Percentiles rank a stretch among this genome's conserved stretches.
Evolutionary conservation across 2,797 vertebrate genomes (phyloP).

Genomic region (Anniella stebbinsi): DNA sequence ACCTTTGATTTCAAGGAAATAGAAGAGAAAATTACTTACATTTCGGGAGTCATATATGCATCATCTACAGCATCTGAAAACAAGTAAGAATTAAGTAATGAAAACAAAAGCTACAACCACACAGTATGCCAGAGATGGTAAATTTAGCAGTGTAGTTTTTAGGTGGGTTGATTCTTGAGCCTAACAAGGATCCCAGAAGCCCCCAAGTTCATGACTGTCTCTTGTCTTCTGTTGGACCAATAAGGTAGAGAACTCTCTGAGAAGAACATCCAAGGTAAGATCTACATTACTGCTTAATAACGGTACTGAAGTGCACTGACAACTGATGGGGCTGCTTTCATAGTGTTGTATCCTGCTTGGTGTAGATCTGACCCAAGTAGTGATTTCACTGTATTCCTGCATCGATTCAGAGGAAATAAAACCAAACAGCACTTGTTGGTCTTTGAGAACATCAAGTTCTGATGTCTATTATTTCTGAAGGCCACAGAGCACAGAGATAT

Average conservation of each 20-base stretch:
- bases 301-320: too few relatives aligned
- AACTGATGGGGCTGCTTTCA: too few relatives aligned
- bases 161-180: not conserved
- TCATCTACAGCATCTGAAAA: constrained; percentile 71
- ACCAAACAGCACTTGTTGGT: not conserved
- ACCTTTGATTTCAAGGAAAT: not conserved
- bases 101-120: not conserved
- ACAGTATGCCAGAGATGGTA: not conserved
- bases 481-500: not conserved
- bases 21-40: constrained; percentile 68
- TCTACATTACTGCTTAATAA: too few relatives aligned
- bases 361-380: too few relatives aligned
- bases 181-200: not conserved
- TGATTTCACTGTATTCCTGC: not conserved
- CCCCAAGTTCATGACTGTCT: not conserved
- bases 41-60: constrained; percentile 45
- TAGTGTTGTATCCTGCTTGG: too few relatives aligned
- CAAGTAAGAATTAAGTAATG: constrained; percentile 11
- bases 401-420: not conserved
- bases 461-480: not conserved
- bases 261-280: not conserved
- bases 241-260: not conserved
- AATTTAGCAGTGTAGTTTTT: not conserved
- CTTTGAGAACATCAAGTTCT: not conserved
- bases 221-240: not conserved